phyloP scores from a whole-genome alignment of 2,888 invertebrate genomes.

The Podotricha telesiphe region DNA sequence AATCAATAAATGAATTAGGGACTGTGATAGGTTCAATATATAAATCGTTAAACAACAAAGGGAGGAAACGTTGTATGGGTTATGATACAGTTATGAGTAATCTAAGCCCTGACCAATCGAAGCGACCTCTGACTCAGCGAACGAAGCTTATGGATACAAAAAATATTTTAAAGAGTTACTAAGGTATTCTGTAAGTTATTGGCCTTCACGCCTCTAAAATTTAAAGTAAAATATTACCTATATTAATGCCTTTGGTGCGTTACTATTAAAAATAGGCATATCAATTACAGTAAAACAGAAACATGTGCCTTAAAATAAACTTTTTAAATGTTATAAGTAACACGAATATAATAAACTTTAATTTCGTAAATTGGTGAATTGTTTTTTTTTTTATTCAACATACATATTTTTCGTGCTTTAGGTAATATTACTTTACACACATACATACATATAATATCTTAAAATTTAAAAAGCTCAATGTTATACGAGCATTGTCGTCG shows the following conservation, averaged over 20 bases:
- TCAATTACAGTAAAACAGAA: neutral
- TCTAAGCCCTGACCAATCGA: conserved; percentile 50
- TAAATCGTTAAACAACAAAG: conserved; percentile 36
- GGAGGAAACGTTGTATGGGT: conserved; percentile 34
- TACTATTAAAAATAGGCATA: neutral
- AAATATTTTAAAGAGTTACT: conserved; percentile 39
- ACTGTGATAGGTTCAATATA: neutral
- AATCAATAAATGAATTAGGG: too few species aligned
- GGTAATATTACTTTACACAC: too few species aligned
- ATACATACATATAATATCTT: too few species aligned
- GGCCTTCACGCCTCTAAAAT: conserved; percentile 19
- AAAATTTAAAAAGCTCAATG: too few species aligned
- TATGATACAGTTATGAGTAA: conserved; percentile 55
- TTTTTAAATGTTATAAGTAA: too few species aligned
- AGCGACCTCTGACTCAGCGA: conserved; percentile 48
- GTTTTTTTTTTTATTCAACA: too few species aligned
- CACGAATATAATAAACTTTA: too few species aligned
- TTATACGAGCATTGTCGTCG: too few species aligned
- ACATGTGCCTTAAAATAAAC: too few species aligned
- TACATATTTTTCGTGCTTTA: too few species aligned
- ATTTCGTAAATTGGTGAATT: too few species aligned
- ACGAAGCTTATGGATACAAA: conserved; percentile 42
- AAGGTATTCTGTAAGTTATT: conserved; percentile 30
- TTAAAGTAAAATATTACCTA: conserved; percentile 5
- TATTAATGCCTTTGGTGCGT: neutral